Evolutionary conservation across 2,113 vertebrate genomes (phyloP), one percentile per base, ranked within the genome.

Genomic region (Cyprinodon brontotheroides): DNA sequence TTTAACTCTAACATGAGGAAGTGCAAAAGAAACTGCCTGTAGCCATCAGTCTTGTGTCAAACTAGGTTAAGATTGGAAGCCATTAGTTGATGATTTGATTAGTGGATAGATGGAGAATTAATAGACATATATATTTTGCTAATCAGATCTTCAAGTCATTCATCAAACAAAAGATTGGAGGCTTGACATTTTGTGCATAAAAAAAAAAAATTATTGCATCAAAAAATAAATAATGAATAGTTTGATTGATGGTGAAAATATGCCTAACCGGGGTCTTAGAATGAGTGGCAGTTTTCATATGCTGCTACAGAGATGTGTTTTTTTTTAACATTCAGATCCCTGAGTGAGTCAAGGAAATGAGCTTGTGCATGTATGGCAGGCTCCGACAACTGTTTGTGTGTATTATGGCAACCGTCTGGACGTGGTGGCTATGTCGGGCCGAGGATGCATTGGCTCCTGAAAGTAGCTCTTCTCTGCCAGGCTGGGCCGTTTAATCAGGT

Each of bases 401-500:
- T 68, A 74, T 85, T 82, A 45, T 22, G 72, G 73, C 82, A 69
- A 74, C 78, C 45, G 74, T 83, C 82, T 84, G 84, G 86, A 84
- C 39, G 63, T 66, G 74, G 45, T 22, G 20, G 36, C 11, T 2
- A 72, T 70, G 79, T 53, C 14, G 65, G 77, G 68, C 20, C 20
- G 74, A 81, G 77, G 80, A 85, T 78, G 75, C 65, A 40, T 70
- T 91, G 89, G 90, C 86, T 91, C 76, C 85, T 71, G 82, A 89
- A 89, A 86, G 89, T 83, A 80, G 72, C 87, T 84, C 77, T 84
- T 74, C 69, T 84, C 73, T 67, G 63, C 83, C 85, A 89, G 87
- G 75, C 81, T 73, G 70, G 71, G 76, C 75, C 68, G 4, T 92
- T 88, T 91, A 92, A 92, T 92, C 87, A 87, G 89, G 84, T 86